Conservation (phyloP, 2,888 invertebrate genomes). For the Pristionchus entomophagus region DNA sequence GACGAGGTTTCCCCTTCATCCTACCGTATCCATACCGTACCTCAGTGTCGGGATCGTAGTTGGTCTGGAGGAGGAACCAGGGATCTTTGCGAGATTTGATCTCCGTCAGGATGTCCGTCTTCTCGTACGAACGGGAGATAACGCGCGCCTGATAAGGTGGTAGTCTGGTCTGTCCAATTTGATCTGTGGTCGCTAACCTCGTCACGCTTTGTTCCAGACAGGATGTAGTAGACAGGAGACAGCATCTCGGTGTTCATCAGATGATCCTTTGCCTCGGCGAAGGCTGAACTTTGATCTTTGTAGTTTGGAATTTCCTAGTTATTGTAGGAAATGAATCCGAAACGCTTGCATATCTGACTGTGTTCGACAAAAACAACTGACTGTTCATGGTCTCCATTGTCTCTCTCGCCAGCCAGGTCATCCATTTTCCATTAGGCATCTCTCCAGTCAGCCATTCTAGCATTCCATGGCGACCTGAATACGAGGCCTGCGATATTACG, state of each 20-base stretch:
- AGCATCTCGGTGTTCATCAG: slow-evolving; percentile 78
- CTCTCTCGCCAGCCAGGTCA: slow-evolving; percentile 79
- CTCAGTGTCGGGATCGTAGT: slow-evolving; percentile 79
- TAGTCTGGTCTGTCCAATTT: background rate
- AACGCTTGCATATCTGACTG: no score
- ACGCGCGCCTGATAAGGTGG: slow-evolving; percentile 59
- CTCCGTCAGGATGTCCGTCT: slow-evolving; percentile 59
- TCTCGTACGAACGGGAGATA: slow-evolving; percentile 60
- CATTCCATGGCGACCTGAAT: slow-evolving; percentile 78
- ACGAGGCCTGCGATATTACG: no score
- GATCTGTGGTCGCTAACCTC: slow-evolving; percentile 51
- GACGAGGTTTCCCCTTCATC: no score
- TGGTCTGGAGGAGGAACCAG: slow-evolving; percentile 80
- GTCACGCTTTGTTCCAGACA: slow-evolving; percentile 76
- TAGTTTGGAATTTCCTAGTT: background rate
- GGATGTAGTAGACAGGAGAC: slow-evolving; percentile 81
- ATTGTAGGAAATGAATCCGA: no score
- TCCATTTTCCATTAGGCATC: slow-evolving; percentile 77
- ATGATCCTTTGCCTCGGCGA: slow-evolving; percentile 77
- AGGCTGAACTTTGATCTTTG: slow-evolving; percentile 66
- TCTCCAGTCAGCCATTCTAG: slow-evolving; percentile 76
- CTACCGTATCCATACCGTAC: no score
- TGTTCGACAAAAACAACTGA: background rate
- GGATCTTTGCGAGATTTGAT: slow-evolving; percentile 67
- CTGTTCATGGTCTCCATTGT: slow-evolving; percentile 77